Evolutionary conservation across 92 coral and sea anemone genomes (phyloP), one percentile per base, ranked within the genome.

Genomic region (Epizoanthus fatuus): DNA sequence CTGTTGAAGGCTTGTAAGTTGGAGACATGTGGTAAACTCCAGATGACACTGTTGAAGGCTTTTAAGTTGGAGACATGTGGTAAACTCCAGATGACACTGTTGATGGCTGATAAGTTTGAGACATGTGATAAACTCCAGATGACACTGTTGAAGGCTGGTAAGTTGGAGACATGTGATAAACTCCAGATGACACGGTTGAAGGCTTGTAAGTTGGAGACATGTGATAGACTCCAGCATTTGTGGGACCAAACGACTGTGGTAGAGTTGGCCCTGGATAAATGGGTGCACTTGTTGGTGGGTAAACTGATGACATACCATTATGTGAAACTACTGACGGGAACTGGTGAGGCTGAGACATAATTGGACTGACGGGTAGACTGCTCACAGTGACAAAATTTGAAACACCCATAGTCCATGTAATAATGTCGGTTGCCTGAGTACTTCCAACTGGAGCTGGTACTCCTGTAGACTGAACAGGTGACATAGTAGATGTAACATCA

Each of bases 271-370:
- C 5, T 12, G 74, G 42, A 15, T 69, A 40, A 16, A 19, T 69
- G 9, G 74, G 74, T 15, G 20, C 7, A 69, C n/a, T 67, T 32
- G 13, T 47, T 37, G 17, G 15, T 69, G 74, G 47, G 20, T 69
- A 53, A 69, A 69, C 74, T 37, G 74, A 39, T 20, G 42, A 37
- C 40, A 38, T 69, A 38, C 74, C 74, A 40, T 69, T n/a, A 37
- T 40, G n/a, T 19, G 16, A 69, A n/a, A 53, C 5, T 42, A 11
- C 3, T 14, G 15, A 3, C 4, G n/a, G 47, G 1, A 25, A 40
- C 52, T 12, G 5, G 20, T 7, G 20, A 8, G 72, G 72, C 16
- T 67, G 52, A 67, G 72, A 44, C 14, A 63, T 17, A 6, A 25
- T 35, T 3, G 15, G 44, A 9, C 5, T 37, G 2, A 67, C 72